Evolutionary conservation across 1,140 invertebrate genomes (phyloP).

Genomic region (Solenopsis fugax): DNA sequence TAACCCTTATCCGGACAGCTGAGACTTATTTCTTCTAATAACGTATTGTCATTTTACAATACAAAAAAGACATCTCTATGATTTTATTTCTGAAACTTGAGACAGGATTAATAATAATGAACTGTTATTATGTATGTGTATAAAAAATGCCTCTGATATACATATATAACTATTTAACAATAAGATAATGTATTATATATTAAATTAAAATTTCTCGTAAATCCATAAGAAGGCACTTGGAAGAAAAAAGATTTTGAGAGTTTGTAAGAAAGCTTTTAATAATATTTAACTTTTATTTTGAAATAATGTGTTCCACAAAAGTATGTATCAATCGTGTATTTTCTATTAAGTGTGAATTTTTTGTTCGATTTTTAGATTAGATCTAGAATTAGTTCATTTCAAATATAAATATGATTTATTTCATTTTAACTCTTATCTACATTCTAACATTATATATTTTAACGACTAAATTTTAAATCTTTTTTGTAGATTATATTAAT

Average conservation of each 20-base stretch:
- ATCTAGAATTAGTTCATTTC: neutral
- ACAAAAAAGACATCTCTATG: neutral
- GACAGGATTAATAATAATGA: conserved; percentile 1
- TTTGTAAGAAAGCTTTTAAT: neutral
- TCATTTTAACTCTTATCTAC: neutral
- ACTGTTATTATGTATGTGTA: neutral
- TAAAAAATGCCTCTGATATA: neutral
- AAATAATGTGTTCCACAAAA: neutral
- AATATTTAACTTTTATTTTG: neutral
- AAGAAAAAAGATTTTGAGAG: neutral
- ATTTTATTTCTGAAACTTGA: conserved; percentile 11
- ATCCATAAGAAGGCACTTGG: neutral
- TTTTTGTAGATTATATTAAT: neutral
- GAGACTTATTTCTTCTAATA: conserved; percentile 3
- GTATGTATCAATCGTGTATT: neutral
- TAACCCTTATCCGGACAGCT: conserved; percentile 75
- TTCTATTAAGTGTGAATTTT: neutral
- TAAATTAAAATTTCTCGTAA: neutral
- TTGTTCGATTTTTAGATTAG: conserved; percentile 3
- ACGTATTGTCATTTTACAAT: neutral
- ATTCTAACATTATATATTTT: neutral
- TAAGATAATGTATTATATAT: neutral
- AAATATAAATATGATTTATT: neutral
- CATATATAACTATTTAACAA: neutral
- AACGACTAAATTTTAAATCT: neutral